Evolutionary conservation across 1,140 invertebrate genomes (phyloP), one percentile per base, ranked within the genome.

Genomic region (Ruditapes philippinarum): DNA sequence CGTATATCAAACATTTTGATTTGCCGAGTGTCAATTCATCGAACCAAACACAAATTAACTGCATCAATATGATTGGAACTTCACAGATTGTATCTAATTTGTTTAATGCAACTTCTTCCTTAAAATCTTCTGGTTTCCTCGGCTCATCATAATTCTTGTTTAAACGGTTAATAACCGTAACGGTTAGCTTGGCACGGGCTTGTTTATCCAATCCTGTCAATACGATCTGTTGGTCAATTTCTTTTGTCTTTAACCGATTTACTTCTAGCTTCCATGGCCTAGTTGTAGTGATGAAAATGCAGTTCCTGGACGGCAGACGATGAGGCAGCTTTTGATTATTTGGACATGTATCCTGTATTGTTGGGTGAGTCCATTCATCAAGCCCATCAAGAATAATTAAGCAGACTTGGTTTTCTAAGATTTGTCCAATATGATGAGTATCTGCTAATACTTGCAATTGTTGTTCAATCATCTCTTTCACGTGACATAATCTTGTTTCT

Each of bases 341-440:
- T 31, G 28, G n/a, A 12, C 3, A 36, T 17, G 12, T 11, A 36
- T 12, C 25, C 22, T 42, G 22, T 33, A 3, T 11, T 38, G 36
- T 36, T 11, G 19, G 2, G 14, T 68, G 12, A 38, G 14, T 11
- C 28, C 70, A 74, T 42, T 74, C 70, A 14, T 74, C 33, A 38
- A 74, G 33, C 40, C 70, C 25, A 17, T 36, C 70, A 38, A 36
- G 70, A 74, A 74, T 74, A 36, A 74, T 36, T n/a, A 74, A 36
- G 33, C 70, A 74, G 7, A 19, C 25, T n/a, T 74, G 7, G 36
- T 74, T 12, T 40, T 74, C 70, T 33, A 40, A 25, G 25, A 74
- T 36, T 12, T 36, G 36, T 1, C 11, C 22, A 36, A 36, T 19
- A 14, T 36, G 3, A 36, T 31, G 19, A 33, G 12, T 36, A 7